Evolutionary conservation across 2,888 invertebrate genomes (phyloP).

Genomic region (Oscheius onirici): DNA sequence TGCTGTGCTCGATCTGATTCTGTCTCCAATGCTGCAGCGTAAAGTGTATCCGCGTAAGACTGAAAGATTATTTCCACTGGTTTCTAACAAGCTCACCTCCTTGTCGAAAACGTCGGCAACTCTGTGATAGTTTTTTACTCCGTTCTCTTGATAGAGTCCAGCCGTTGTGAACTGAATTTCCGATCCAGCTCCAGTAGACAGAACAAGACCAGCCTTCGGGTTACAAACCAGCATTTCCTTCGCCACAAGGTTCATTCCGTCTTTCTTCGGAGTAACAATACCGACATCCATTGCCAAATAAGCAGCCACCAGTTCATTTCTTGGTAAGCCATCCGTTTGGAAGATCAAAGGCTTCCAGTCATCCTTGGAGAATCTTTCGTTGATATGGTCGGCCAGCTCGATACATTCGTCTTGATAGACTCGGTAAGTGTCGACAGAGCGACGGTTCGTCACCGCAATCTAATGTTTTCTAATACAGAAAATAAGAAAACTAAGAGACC

Average conservation of each 20-base stretch:
- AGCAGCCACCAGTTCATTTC: conserved; percentile 67
- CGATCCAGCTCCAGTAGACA: conserved; percentile 70
- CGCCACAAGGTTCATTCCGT: conserved; percentile 71
- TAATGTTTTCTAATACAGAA: conserved; percentile 19
- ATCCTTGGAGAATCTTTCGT: conserved; percentile 51
- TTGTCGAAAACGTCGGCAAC: conserved; percentile 64
- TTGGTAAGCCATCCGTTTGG: conserved; percentile 69
- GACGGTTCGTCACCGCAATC: conserved; percentile 71
- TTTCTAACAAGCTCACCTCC: conserved; percentile 39
- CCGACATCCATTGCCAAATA: conserved; percentile 72
- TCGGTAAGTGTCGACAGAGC: conserved; percentile 71
- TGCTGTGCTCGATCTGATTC: conserved; percentile 58
- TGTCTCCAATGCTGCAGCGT: conserved; percentile 61
- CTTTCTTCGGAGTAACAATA: conserved; percentile 71
- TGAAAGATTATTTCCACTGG: conserved; percentile 19
- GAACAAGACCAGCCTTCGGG: conserved; percentile 65
- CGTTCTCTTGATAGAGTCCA: conserved; percentile 67
- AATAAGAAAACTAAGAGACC: conserved; percentile 34
- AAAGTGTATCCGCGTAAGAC: conserved; percentile 64
- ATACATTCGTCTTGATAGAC: conserved; percentile 71
- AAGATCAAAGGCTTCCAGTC: conserved; percentile 70
- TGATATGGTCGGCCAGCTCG: conserved; percentile 65
- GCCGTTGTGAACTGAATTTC: conserved; percentile 70
- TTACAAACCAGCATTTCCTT: conserved; percentile 72
- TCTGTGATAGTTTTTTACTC: conserved; percentile 66